phyloP scores from a whole-genome alignment of 2,113 vertebrate species.

The Microtus ochrogaster region DNA sequence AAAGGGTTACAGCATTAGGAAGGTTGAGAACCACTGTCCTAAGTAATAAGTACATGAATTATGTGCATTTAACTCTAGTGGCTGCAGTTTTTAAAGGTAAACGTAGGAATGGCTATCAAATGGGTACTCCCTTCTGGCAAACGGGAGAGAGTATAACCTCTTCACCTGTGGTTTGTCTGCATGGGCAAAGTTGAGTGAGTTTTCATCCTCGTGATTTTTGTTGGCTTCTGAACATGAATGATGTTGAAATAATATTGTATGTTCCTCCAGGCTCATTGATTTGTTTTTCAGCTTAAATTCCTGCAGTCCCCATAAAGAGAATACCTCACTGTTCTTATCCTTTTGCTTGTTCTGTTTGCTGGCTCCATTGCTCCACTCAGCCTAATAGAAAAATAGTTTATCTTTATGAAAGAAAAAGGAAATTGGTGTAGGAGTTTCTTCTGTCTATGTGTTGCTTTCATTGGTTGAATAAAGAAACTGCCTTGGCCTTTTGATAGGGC shows the following conservation, averaged over 20 bases:
- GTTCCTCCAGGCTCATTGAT: slow-evolving; percentile 63
- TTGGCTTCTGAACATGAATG: slow-evolving; percentile 64
- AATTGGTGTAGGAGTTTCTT: no score
- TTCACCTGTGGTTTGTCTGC: slow-evolving; percentile 67
- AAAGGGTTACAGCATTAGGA: background rate
- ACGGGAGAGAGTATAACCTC: slow-evolving; percentile 13
- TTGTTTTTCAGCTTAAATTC: slow-evolving; percentile 73
- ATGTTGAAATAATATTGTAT: slow-evolving; percentile 68
- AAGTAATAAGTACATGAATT: slow-evolving; percentile 10
- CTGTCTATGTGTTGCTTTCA: no score
- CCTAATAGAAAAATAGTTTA: slow-evolving; percentile 65
- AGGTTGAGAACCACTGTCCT: background rate
- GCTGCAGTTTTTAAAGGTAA: background rate
- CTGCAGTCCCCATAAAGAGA: slow-evolving; percentile 73
- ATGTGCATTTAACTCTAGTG: slow-evolving; percentile 34
- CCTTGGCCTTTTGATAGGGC: no score
- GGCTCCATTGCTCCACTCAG: slow-evolving; percentile 23
- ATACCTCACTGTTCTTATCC: slow-evolving; percentile 65
- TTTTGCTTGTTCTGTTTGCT: slow-evolving; percentile 59
- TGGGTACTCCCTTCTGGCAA: slow-evolving; percentile 15
- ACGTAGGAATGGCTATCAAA: background rate
- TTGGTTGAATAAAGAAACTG: no score
- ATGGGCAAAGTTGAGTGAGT: slow-evolving; percentile 47
- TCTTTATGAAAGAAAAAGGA: slow-evolving; percentile 39
- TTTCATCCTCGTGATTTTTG: slow-evolving; percentile 69